Base-by-base conservation (phyloP, 2,888 invertebrate genomes). In the Lucinisca nassula region DNA sequence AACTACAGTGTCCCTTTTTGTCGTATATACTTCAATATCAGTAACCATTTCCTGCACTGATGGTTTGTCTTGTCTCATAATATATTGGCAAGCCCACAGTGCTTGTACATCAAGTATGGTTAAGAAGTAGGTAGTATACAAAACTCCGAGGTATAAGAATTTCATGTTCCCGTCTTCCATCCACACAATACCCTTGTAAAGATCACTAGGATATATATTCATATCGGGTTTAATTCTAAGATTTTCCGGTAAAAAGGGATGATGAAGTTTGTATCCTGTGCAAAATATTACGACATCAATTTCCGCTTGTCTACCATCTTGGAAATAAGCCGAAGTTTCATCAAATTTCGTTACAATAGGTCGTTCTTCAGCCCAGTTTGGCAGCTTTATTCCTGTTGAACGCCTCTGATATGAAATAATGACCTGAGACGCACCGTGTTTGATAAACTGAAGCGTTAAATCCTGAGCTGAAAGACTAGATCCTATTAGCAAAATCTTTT, bases 381-480 rank as follows among this genome's bases (percentile, higher is more conserved):
- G 79, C 87, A 78, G 75, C 21, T 35, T 77, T 40, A 73, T 21
- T n/a, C 70, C 61, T 61, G 35, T 78, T 14, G 84, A 72, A 17
- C 76, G 72, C 6, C 70, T 55, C 24, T 37, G 40, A n/a, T 55
- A 76, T 12, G 76, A 37, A 2, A 76, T 32, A 1, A 76, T 73
- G 35, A 86, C 75, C 8, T 70, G 38, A 14, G 79, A 82, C 8
- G 87, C 82, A n/a, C 85, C 87, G 61, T 74, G 82, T 67, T 90
- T 88, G 17, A 76, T 1, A 27, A 72, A 80, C 27, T 90, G 87
- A 8, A 90, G n/a, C 1, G 88, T 76, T n/a, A 90, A 35, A 37
- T 90, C 90, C 49, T 82, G 79, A 0, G 84, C 90, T 1, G 90
- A 90, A 27, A 55, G 86, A 32, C 82, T 79, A 1, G 84, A 38